These are phyloP conservation scores for Latrodectus elegans DNA, from an alignment of 2,888 invertebrate genomes.

Conservation along the genomic window DNA sequence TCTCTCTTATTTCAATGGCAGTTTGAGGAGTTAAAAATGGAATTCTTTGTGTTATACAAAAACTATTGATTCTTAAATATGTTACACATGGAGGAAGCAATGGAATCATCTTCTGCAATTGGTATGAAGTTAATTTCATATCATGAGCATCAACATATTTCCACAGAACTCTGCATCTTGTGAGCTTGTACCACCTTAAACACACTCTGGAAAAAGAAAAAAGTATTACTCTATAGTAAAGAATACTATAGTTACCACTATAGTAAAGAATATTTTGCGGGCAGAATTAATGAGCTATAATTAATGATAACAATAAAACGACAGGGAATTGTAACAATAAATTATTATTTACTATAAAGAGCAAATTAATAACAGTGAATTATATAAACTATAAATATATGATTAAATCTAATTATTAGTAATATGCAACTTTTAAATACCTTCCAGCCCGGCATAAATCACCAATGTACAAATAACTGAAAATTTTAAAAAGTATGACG, in stretches of 20 bases:
- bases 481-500: constrained; percentile 62
- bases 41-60: constrained; percentile 51
- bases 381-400: no score
- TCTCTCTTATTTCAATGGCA: constrained; percentile 50
- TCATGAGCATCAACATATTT: constrained; percentile 63
- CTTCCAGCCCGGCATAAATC: constrained; percentile 61
- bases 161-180: constrained; percentile 58
- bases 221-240: no score
- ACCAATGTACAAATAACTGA: constrained; percentile 59
- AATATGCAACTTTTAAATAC: not conserved
- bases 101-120: constrained; percentile 57
- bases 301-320: no score
- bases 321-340: no score
- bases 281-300: no score
- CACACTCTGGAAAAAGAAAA: constrained; percentile 40
- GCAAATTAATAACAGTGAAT: no score
- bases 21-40: constrained; percentile 51
- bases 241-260: no score
- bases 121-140: constrained; percentile 58
- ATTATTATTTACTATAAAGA: no score
- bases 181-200: constrained; percentile 59
- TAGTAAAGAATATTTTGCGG: no score
- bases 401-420: no score
- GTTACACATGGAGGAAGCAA: constrained; percentile 55
- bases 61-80: constrained; percentile 52